Base-by-base conservation (phyloP, 2,797 vertebrate genomes). In the Leuciscus waleckii region DNA sequence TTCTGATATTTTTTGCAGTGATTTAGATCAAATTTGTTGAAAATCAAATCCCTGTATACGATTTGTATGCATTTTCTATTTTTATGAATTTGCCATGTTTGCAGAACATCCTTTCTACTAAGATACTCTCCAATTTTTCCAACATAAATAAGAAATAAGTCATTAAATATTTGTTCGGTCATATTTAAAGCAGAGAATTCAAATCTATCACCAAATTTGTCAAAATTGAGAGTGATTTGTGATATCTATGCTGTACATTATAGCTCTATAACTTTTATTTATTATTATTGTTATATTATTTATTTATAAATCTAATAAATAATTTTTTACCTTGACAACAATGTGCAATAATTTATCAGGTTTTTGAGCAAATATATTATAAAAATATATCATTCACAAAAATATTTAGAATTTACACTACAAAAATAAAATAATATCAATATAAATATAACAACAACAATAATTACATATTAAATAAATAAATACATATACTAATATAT, bases 171-270 rank as follows among this genome's bases (percentile, higher is more conserved):
- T 39, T 14, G 13, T 77, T 58, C 5, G 35, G 51, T 39, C 14
- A 51, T 11, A 77, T 77, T 77, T 76, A 77, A 77, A 77, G 74
- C 32, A 58, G 51, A 58, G 32, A 77, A 58, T 58, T 37, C n/a
- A 17, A 77, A 56, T 8, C 3, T 17, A 37, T 56, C 19, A 76
- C 21, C 19, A 56, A n/a, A 37, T 13, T 5, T 35, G 5, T 76
- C 19, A 76, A 35, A 76, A 14, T 13, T 54, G 10, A 75, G 17
- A 49, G 3, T 10, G 41, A 17, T 46, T 70, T 29, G 3, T 46
- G 7, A 73, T 17, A 26, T 26, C 13, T 39, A 69, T 23, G 35
- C 67, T 69, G 9, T 35, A 35, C 6, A 35, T 9, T 67, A 35
- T 21, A 13, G 4, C 21, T 41, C 2, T 5, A 39, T 13, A 17